Percentiles rank a stretch among this genome's conserved stretches.
These are phyloP conservation scores for Poeciliopsis retropinna DNA, from an alignment of 2,113 vertebrate species.

Conservation along the genomic window DNA sequence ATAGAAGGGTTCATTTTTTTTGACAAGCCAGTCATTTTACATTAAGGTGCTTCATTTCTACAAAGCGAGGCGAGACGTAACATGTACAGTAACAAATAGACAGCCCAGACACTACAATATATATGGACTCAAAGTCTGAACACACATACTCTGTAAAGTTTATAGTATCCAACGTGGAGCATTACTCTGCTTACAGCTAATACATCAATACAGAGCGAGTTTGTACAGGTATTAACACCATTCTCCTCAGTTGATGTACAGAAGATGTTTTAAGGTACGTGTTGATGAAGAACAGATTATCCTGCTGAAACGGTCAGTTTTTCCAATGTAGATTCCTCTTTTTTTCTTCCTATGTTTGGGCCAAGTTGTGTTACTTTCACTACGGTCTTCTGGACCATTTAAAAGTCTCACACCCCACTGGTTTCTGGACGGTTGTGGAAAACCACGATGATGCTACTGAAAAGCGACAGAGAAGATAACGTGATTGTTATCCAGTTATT, in stretches of 20 bases:
- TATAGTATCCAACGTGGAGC: constrained; percentile 60
- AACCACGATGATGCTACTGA: constrained; percentile 75
- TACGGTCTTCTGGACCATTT: constrained; percentile 65
- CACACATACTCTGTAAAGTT: constrained; percentile 68
- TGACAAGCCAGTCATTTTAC: constrained; percentile 75
- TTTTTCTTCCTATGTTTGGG: constrained; percentile 28
- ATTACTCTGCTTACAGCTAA: constrained; percentile 69
- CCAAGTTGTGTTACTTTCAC: constrained; percentile 44
- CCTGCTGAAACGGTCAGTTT: constrained; percentile 46
- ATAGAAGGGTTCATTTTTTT: constrained; percentile 73
- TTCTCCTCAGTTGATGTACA: constrained; percentile 76
- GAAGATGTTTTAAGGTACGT: constrained; percentile 64
- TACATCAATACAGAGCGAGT: constrained; percentile 65
- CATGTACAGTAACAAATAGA: constrained; percentile 71
- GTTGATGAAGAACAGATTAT: constrained; percentile 51
- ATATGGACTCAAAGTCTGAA: constrained; percentile 53
- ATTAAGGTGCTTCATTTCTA: constrained; percentile 81
- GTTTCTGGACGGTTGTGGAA: constrained; percentile 53
- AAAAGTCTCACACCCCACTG: constrained; percentile 58
- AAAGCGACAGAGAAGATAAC: constrained; percentile 49
- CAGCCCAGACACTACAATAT: constrained; percentile 49
- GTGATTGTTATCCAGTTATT: constrained; percentile 28
- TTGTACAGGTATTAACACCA: constrained; percentile 71
- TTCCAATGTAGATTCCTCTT: constrained; percentile 37
- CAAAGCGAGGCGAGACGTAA: constrained; percentile 67